A percentile compares a stretch with the other conserved stretches of the same genome.
These are phyloP conservation scores for Drosophila setifemur DNA, from an alignment of 1,140 invertebrate genomes.

Conservation along the genomic window DNA sequence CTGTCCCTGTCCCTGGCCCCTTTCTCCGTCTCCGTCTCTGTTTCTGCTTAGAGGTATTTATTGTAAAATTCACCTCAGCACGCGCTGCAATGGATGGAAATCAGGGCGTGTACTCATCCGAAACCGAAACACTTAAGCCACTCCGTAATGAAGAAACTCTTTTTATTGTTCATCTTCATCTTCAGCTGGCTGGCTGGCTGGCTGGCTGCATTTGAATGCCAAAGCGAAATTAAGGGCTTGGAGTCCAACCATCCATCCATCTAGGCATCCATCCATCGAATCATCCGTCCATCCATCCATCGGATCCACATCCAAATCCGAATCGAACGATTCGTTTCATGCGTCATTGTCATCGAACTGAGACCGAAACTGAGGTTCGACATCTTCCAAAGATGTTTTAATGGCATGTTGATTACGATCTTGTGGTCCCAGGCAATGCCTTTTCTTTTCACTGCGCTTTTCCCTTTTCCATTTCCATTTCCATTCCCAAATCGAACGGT, in stretches of 20 bases:
- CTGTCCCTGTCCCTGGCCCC: not conserved
- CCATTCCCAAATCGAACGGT: slow-evolving; percentile 54
- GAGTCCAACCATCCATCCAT: slow-evolving; percentile 13
- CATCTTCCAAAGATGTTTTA: slow-evolving; percentile 74
- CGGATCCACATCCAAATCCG: slow-evolving; percentile 19
- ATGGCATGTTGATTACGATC: slow-evolving; percentile 81
- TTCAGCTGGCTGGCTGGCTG: not conserved
- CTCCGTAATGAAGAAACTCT: slow-evolving; percentile 73
- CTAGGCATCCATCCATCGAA: slow-evolving; percentile 14
- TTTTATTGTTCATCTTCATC: slow-evolving; percentile 61
- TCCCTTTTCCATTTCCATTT: slow-evolving; percentile 33
- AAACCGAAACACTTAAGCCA: slow-evolving; percentile 78
- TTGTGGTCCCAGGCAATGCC: slow-evolving; percentile 61
- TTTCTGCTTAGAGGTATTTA: not conserved
- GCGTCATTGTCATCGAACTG: slow-evolving; percentile 72
- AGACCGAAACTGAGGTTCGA: not conserved
- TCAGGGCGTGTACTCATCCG: slow-evolving; percentile 80
- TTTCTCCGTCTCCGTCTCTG: not conserved
- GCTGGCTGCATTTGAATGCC: slow-evolving; percentile 74
- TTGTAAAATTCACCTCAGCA: not conserved
- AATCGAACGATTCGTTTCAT: slow-evolving; percentile 64
- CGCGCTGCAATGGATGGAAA: slow-evolving; percentile 46
- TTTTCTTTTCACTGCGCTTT: slow-evolving; percentile 52
- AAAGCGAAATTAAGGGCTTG: slow-evolving; percentile 60
- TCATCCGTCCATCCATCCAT: slow-evolving; percentile 8